These are phyloP conservation scores for Podargus strigoides DNA, from an alignment of 2,797 vertebrate genomes.

Conservation along the genomic window DNA sequence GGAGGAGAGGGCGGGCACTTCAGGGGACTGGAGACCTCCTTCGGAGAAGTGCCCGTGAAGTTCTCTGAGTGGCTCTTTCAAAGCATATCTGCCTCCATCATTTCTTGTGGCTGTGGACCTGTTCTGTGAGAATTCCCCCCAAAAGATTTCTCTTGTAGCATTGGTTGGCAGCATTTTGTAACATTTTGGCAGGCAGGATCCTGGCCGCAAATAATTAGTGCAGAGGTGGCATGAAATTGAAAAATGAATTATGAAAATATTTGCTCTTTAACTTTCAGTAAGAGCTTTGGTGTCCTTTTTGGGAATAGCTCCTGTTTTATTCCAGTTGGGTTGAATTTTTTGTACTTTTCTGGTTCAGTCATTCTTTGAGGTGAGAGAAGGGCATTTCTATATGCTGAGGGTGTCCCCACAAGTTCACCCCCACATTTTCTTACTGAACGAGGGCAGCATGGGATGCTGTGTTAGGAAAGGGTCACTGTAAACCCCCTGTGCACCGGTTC, in stretches of 20 bases:
- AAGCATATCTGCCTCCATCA: fast-evolving
- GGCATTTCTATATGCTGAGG: not conserved
- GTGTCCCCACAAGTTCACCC: not conserved
- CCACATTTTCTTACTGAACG: fast-evolving
- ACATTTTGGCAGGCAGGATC: not conserved
- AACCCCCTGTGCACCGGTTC: not conserved
- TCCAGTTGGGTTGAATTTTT: not conserved
- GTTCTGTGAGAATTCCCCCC: not conserved
- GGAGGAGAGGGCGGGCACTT: not conserved
- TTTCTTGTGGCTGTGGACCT: not conserved
- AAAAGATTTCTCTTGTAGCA: not conserved
- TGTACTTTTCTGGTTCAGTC: not conserved
- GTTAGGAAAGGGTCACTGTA: not conserved
- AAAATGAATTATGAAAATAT: conserved; percentile 43
- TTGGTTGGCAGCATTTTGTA: not conserved
- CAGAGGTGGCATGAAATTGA: conserved; percentile 43
- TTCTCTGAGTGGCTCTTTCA: not conserved
- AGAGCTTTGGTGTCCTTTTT: not conserved
- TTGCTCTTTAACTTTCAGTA: conserved; percentile 11
- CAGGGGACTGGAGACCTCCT: not conserved
- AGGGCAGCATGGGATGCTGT: not conserved
- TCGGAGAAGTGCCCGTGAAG: fast-evolving
- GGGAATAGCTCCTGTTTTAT: not conserved
- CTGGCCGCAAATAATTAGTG: not conserved
- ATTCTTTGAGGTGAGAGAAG: not conserved